Evolutionary conservation across 2,797 vertebrate genomes (phyloP), one percentile per base, ranked within the genome.

Genomic region (Limnodromus scolopaceus): DNA sequence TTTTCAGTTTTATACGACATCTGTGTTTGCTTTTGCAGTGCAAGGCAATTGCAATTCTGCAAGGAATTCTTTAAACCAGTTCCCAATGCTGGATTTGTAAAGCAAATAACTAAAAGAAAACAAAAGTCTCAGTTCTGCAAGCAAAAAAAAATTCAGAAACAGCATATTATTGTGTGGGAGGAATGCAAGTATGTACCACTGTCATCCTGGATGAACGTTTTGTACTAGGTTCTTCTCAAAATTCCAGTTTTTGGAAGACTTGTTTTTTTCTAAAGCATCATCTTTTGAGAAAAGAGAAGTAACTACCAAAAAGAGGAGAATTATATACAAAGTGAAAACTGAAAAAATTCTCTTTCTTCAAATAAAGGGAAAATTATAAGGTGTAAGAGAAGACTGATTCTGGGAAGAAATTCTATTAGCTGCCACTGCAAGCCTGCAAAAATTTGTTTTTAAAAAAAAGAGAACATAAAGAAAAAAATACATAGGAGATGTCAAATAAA

Each of bases 191-290:
- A 92, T 23, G 38, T 28, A 83, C 64, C 60, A 57, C 48, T 85
- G 64, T 24, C 64, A 89, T 74, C 53, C 24, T 12, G 8, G 60
- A 87, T 60, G 28, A 89, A 90, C 22, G 13, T 36, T 89, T 34
- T 94, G 48, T 79, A 48, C 64, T 58, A 61, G 28, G 28, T 77
- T 87, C 39, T 77, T 81, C 88, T 71, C 68, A 80, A 96, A 94
- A 88, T 55, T 66, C 72, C 34, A 27, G 2, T 48, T 88, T 94
- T 77, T 88, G 24, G 55, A 83, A 71, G 22, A 63, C 10, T 48
- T 81, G 1, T 23, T 46, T 46, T 46, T 91, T 93, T 72, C 57
- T 91, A 84, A 89, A 61, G 9, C 45, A 93, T 30, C 16, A 5
- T 32, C 32, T 53, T 74, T 58, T 46, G n/a, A 84, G 2, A 41